Conservation (phyloP, 2,888 invertebrate genomes). For the Exephanes ischioxanthus region DNA sequence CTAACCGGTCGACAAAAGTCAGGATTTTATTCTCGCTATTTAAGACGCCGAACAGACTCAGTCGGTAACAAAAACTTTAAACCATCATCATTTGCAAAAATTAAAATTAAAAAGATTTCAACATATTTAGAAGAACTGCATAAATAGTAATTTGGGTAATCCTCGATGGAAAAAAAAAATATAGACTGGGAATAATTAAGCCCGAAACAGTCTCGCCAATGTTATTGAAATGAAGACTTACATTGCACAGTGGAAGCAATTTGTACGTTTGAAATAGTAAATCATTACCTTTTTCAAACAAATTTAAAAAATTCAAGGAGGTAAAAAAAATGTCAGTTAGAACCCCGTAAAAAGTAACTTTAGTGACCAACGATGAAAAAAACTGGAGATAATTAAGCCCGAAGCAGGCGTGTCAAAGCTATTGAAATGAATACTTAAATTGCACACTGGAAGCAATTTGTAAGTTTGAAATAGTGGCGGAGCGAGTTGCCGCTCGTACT, state of each 20-base stretch:
- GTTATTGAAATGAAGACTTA: not conserved
- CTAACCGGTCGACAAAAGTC: not conserved
- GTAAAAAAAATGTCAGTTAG: no score
- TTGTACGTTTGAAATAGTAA: constrained; percentile 2
- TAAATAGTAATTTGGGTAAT: no score
- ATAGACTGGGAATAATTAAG: constrained; percentile 1
- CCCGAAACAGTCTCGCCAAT: not conserved
- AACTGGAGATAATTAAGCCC: constrained; percentile 1
- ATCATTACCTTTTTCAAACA: no score
- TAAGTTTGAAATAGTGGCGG: constrained; percentile 1
- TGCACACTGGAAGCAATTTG: constrained; percentile 5
- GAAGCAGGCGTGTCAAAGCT: not conserved
- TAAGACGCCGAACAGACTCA: not conserved
- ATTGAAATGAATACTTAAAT: not conserved
- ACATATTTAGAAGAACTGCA: no score
- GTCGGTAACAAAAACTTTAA: no score
- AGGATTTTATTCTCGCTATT: not conserved
- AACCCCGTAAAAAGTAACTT: no score
- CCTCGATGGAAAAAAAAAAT: no score
- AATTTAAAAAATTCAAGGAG: no score
- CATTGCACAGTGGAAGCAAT: constrained; percentile 6
- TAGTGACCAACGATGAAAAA: not conserved
- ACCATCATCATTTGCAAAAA: no score
- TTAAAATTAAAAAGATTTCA: no score
- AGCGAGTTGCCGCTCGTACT: no score